Percentiles rank a stretch among this genome's conserved stretches.
These are phyloP conservation scores for Chaetorhynchus papuensis DNA, from an alignment of 2,113 vertebrate species.

Conservation along the genomic window DNA sequence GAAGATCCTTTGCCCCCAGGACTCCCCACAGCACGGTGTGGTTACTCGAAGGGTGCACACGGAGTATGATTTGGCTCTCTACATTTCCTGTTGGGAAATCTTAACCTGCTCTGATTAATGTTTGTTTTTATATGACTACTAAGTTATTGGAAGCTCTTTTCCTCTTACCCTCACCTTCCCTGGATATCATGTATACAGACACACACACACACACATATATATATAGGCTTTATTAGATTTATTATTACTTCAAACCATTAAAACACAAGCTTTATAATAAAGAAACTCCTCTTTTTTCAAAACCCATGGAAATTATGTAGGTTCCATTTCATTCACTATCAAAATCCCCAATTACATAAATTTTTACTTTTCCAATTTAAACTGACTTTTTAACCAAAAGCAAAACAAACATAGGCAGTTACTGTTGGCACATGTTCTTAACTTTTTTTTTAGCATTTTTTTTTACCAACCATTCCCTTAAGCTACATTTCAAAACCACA, in stretches of 20 bases:
- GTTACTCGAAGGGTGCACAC: background rate
- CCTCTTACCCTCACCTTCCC: background rate
- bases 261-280: background rate
- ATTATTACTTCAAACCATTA: background rate
- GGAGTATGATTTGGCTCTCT: conserved; percentile 1
- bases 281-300: background rate
- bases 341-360: background rate
- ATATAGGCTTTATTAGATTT: background rate
- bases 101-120: conserved; percentile 33
- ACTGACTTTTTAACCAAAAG: background rate
- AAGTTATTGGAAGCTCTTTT: conserved; percentile 23
- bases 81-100: conserved; percentile 46
- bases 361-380: conserved; percentile 26
- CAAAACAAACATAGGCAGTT: conserved; percentile 31
- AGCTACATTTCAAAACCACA: conserved; percentile 41
- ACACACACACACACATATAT: background rate
- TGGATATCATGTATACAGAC: background rate
- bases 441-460: background rate
- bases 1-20: conserved; percentile 22
- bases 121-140: conserved; percentile 32
- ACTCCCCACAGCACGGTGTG: background rate
- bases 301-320: background rate
- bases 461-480: conserved; percentile 9
- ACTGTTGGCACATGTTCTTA: background rate
- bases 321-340: background rate